phyloP scores from a whole-genome alignment of 2,888 invertebrate genomes.

The Sphinx pinastri region DNA sequence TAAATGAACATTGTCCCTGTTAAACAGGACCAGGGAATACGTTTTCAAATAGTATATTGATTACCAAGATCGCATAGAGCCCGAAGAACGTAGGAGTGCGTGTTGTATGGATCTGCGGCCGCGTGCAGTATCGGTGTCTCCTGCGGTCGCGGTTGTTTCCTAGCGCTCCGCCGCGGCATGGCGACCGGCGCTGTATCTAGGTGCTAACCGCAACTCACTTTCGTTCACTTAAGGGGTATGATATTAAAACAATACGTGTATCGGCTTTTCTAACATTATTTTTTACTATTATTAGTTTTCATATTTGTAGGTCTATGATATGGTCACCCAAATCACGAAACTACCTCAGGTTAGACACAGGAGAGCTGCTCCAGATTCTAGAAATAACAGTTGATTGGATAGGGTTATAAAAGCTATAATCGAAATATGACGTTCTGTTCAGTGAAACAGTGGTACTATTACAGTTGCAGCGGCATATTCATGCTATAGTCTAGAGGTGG shows the following conservation, averaged over 20 bases:
- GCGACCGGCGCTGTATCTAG: constrained; percentile 15
- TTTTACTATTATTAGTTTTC: not conserved
- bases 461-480: too few relatives aligned
- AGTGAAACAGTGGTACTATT: too few relatives aligned
- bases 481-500: too few relatives aligned
- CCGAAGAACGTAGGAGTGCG: not conserved
- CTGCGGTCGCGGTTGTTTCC: constrained; percentile 22
- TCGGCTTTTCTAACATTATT: not conserved
- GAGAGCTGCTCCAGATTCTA: too few relatives aligned
- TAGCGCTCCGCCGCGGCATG: constrained; percentile 24
- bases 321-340: too few relatives aligned
- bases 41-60: not conserved
- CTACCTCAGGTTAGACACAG: too few relatives aligned
- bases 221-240: constrained; percentile 4
- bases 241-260: not conserved
- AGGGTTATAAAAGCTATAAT: too few relatives aligned
- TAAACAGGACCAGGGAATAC: too few relatives aligned
- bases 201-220: constrained; percentile 19
- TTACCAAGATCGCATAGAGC: not conserved
- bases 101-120: not conserved
- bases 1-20: too few relatives aligned
- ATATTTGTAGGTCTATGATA: too few relatives aligned
- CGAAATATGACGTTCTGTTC: too few relatives aligned
- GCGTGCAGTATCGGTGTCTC: constrained; percentile 16
- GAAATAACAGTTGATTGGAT: too few relatives aligned